Conservation (phyloP, 2,113 vertebrate genomes). For the Alethe castanea region DNA sequence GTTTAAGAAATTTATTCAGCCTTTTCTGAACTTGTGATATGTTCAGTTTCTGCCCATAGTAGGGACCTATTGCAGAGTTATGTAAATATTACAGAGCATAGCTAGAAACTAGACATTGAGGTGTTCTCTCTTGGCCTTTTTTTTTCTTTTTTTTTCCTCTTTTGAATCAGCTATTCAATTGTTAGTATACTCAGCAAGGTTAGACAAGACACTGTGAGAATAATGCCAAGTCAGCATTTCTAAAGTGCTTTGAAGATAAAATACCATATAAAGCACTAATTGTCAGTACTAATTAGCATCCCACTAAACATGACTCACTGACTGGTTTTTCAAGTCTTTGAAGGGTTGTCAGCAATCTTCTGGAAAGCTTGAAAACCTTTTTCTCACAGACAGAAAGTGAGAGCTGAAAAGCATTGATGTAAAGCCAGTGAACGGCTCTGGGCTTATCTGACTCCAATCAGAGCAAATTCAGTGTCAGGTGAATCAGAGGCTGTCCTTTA, state of each 20-base stretch:
- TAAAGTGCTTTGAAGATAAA: conserved; percentile 37
- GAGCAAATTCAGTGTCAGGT: background rate
- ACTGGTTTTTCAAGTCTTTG: conserved; percentile 56
- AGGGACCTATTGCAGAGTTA: background rate
- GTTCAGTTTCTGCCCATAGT: background rate
- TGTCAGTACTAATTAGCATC: conserved; percentile 26
- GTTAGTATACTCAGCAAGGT: background rate
- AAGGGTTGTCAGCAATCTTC: background rate
- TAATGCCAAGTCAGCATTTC: conserved; percentile 21
- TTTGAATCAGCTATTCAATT: background rate
- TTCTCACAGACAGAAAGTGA: background rate
- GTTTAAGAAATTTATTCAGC: background rate
- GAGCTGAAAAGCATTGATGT: background rate
- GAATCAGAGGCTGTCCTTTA: background rate
- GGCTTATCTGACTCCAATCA: background rate
- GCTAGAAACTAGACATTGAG: background rate
- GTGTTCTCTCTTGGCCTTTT: background rate
- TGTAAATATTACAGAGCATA: background rate
- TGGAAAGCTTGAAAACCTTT: background rate
- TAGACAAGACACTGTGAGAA: background rate
- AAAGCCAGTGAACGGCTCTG: background rate
- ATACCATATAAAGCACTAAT: conserved; percentile 14
- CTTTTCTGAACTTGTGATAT: background rate
- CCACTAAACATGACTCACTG: conserved; percentile 1
- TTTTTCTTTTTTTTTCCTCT: background rate